Evolutionary conservation across 2,888 invertebrate species (phyloP).

Genomic region (Rosalia funebris): DNA sequence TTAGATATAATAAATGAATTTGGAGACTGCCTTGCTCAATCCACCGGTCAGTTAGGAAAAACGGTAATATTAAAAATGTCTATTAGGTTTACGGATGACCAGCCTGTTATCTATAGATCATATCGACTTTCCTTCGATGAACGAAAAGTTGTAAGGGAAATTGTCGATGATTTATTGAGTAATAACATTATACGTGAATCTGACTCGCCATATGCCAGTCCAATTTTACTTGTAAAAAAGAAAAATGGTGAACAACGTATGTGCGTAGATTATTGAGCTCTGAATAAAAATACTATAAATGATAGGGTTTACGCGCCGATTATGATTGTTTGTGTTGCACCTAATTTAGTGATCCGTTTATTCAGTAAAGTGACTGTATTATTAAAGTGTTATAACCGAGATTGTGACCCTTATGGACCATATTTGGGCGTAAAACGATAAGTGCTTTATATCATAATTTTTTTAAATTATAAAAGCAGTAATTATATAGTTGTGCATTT

Average conservation of each 20-base stretch:
- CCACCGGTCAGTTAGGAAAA: not conserved
- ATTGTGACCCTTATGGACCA: no score
- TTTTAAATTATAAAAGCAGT: no score
- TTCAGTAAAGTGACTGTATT: not conserved
- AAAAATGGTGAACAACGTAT: not conserved
- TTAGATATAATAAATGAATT: not conserved
- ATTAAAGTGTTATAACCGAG: no score
- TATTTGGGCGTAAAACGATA: no score
- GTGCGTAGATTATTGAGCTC: not conserved
- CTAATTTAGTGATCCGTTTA: not conserved
- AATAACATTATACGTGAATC: not conserved
- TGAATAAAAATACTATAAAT: not conserved
- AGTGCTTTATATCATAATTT: no score
- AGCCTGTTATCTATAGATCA: not conserved
- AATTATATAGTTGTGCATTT: no score
- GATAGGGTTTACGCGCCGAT: not conserved
- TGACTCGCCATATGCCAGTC: not conserved
- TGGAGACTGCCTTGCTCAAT: not conserved
- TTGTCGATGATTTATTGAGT: not conserved
- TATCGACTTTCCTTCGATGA: not conserved
- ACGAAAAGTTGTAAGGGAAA: not conserved
- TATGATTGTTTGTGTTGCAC: not conserved
- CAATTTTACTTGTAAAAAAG: not conserved
- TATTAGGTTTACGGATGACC: not conserved
- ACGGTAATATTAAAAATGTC: not conserved